These are phyloP conservation scores for Sarcophaga caerulescens DNA, from an alignment of 2,888 invertebrate genomes.

Conservation along the genomic window DNA sequence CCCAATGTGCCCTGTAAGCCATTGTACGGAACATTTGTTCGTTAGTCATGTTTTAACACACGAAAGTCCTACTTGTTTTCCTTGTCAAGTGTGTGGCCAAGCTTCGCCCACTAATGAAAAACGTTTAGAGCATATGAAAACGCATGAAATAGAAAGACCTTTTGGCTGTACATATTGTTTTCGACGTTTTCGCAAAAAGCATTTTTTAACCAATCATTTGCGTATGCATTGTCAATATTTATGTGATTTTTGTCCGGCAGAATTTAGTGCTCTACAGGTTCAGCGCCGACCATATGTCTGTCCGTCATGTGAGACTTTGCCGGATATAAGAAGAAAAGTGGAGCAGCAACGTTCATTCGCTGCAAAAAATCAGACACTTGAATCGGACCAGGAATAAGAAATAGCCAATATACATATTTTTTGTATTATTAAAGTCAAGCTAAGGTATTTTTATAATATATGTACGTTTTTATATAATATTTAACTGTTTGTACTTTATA, in stretches of 20 bases:
- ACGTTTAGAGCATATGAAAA: conserved; percentile 77
- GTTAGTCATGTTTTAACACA: conserved; percentile 71
- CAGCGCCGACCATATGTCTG: conserved; percentile 72
- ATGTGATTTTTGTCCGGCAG: conserved; percentile 71
- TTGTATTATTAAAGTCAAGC: background rate
- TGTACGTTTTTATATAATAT: background rate
- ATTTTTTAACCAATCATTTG: conserved; percentile 73
- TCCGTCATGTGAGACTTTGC: conserved; percentile 66
- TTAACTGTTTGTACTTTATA: background rate
- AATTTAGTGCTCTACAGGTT: conserved; percentile 70
- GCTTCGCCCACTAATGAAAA: conserved; percentile 68
- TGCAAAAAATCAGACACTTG: conserved; percentile 42
- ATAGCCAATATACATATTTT: background rate
- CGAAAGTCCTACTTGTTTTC: conserved; percentile 69
- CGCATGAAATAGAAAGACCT: conserved; percentile 83
- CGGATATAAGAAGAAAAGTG: conserved; percentile 53
- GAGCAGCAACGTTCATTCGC: conserved; percentile 32
- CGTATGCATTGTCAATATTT: conserved; percentile 72
- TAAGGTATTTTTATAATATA: background rate
- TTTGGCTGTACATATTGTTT: conserved; percentile 77
- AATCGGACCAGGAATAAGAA: conserved; percentile 37
- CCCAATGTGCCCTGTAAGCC: conserved; percentile 82
- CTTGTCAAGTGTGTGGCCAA: conserved; percentile 73
- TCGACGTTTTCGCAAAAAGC: conserved; percentile 72
- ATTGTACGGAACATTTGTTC: conserved; percentile 73